A percentile compares a stretch with the other conserved stretches of the same genome.
Conservation (phyloP, 2,113 vertebrate species). For the Turnix velox region DNA sequence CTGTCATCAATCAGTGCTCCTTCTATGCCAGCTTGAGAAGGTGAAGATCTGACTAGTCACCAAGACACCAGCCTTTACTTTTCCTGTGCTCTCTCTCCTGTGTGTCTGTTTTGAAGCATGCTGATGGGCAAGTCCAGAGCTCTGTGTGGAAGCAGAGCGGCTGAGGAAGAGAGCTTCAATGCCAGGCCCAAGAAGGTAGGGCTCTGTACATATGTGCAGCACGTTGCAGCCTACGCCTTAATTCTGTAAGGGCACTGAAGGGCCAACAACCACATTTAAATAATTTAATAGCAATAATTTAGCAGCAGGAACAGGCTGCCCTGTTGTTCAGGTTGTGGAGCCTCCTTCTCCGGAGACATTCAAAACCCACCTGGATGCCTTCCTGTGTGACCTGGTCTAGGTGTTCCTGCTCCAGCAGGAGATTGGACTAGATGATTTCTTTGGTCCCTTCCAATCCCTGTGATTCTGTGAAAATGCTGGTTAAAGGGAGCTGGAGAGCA, state of each 20-base stretch:
- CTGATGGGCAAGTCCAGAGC: background rate
- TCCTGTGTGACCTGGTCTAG: too few species aligned
- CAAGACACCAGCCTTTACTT: background rate
- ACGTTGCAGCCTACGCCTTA: background rate
- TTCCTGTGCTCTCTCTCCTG: background rate
- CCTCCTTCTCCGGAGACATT: too few species aligned
- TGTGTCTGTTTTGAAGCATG: rapidly evolving
- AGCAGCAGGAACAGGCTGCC: too few species aligned
- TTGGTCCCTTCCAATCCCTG: too few species aligned
- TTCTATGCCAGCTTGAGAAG: background rate
- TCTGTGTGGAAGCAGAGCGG: rapidly evolving
- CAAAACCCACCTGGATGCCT: too few species aligned
- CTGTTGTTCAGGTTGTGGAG: too few species aligned
- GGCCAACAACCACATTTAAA: background rate
- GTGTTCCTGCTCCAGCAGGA: too few species aligned
- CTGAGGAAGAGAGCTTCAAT: rapidly evolving
- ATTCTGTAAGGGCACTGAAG: background rate
- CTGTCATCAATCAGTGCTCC: background rate
- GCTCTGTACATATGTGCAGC: rapidly evolving
- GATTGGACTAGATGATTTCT: too few species aligned
- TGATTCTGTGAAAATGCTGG: too few species aligned
- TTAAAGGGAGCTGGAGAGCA: background rate
- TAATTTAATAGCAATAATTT: too few species aligned
- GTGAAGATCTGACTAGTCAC: background rate
- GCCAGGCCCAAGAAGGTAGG: background rate